Base-by-base conservation (phyloP, 2,888 invertebrate species). In the Brassicogethes aeneus region DNA sequence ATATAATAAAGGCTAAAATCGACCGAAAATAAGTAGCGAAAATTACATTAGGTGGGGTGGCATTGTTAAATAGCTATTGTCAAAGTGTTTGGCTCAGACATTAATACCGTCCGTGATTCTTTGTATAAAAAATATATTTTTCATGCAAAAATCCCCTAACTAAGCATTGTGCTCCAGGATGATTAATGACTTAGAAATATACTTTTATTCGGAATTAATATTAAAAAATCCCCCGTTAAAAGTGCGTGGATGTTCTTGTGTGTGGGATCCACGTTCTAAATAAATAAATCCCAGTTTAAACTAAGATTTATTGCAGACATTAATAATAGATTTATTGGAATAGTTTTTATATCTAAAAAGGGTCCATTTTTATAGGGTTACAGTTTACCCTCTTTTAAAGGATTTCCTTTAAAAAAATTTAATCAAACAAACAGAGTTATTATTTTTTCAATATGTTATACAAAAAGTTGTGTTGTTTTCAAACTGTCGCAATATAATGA, bases 61-160 rank as follows among this genome's bases (percentile, higher is more conserved):
- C 40, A 39, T 41, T 48, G 44, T 50, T 43, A 36, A 34, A 44
- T 33, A 39, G 42, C 52, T 46, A 51, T 56, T 53, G 55, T 55
- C 52, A 48, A 51, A 48, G 51, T 51, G 51, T 54, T 55, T 50
- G 53, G 47, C 43, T 43, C 44, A 45, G 45, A 41, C 50, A 48
- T 49, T 50, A 54, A 51, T 42, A 44, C 45, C 51, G 45, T 48
- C 48, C 48, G 46, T 42, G 47, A 45, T 47, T 58, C 58, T 55
- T 59, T 60, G 58, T 57, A 45, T 45, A 50, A 59, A 59, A 59
- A 59, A 56, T 51, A 54, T 56, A 58, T 57, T 59, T 60, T 61
- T 55, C 59, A 60, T 59, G 59, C 60, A 60, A 60, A 55, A 57
- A 56, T 55, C 58, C 60, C 60, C 57, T 54, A 51, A 53, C 53